Conservation (phyloP, 1,140 invertebrate species). For the Conus betulinus region DNA sequence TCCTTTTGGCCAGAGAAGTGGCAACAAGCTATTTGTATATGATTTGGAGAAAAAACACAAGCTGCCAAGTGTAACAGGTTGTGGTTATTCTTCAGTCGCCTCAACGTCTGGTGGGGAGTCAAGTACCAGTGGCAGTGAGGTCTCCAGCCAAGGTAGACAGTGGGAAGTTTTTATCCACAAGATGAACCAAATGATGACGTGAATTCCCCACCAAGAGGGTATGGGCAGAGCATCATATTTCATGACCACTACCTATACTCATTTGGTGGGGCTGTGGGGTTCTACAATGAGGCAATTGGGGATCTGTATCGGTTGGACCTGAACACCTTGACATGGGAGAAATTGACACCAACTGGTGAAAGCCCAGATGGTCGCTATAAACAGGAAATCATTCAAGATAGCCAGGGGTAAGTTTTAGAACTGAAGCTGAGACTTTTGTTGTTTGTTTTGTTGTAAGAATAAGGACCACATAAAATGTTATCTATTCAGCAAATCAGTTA, state of each 20-base stretch:
- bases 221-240: conserved; percentile 55
- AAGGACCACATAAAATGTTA: no score
- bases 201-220: conserved; percentile 43
- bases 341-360: conserved; percentile 43
- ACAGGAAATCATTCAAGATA: conserved; percentile 48
- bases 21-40: conserved; percentile 49
- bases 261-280: conserved; percentile 56
- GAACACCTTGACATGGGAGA: conserved; percentile 49
- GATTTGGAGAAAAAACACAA: conserved; percentile 23
- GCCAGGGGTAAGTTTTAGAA: conserved; percentile 32
- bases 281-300: conserved; percentile 51
- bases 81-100: neutral
- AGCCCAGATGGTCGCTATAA: conserved; percentile 52
- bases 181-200: conserved; percentile 13
- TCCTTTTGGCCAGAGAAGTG: conserved; percentile 53
- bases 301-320: conserved; percentile 50
- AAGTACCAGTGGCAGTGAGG: neutral
- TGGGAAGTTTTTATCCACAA: neutral
- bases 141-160: neutral
- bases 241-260: conserved; percentile 48
- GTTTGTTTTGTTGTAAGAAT: no score
- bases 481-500: no score
- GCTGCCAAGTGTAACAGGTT: neutral
- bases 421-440: no score
- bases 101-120: neutral